Evolutionary conservation across 2,888 invertebrate species (phyloP), one percentile per base, ranked within the genome.

Genomic region (Pristionchus exspectatus): DNA sequence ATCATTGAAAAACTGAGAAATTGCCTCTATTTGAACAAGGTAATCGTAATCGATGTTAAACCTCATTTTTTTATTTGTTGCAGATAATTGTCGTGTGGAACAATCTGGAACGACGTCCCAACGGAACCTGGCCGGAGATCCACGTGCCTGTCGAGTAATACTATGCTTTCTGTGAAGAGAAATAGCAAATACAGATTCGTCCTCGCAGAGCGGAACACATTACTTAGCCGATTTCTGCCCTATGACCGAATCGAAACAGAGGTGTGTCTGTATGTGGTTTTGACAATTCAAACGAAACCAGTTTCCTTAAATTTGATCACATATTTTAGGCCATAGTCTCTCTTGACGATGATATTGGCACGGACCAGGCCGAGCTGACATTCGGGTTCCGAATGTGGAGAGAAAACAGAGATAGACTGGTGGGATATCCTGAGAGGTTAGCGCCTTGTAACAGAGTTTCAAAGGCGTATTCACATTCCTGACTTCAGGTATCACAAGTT

Each of bases 21-120:
- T 0, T 96, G 99, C 92, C 98, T 99, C 0, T 98, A 98, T 96
- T 96, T 99, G 90, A 98, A 99, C 95, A 98, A 98, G 96, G 98
- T 99, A 16, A 7, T 16, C 30, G 33, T 56, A 21, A 56, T 21
- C 56, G 3, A 12, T 50, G 18, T 0, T 4, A n/a, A n/a, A n/a
- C n/a, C n/a, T n/a, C n/a, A n/a, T n/a, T 21, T 21, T 21, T 16
- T 1, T 9, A 3, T n/a, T 24, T 9, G 1, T 63, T 63, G 24
- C n/a, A 81, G 81, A 54, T 81, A 4, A 81, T 81, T 3, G 50
- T 81, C 10, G 81, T 81, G n/a, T 81, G 81, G 81, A 81, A 81
- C 27, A 81, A 81, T 33, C 50, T n/a, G 0, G n/a, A 54, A 4
- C 50, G 81, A 27, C 9, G 44, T 5, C 50, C 50, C 5, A 81